Evolutionary conservation across 2,113 vertebrate species (phyloP), one percentile per base, ranked within the genome.

Genomic region (Limanda limanda): DNA sequence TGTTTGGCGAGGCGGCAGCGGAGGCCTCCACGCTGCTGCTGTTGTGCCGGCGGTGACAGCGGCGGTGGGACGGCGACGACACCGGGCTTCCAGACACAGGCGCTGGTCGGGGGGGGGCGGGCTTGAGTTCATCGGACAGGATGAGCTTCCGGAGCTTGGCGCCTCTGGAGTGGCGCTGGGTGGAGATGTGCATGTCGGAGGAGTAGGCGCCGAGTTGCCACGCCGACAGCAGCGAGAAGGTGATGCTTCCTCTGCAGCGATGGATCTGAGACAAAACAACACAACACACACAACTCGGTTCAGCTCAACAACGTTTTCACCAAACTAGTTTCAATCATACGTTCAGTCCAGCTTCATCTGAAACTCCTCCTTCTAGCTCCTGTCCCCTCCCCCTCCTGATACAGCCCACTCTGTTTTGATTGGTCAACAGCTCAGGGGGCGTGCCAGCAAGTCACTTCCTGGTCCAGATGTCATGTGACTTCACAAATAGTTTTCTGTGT

Each of bases 171-270:
- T 98, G 96, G 3, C 96, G 95, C 87, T 99, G 98, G 0, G 97
- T 96, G 90, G 98, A 98, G 94, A 98, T 98, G 95, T 98, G 97
- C 97, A 98, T 99, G 94, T 99, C 98, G 0, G 97, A 97, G 54
- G 97, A 98, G 84, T 97, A 97, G 51, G 97, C 97, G 0, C 97
- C 98, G 2, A 99, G 90, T 61, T 98, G 93, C 85, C 98, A 97
- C 24, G 98, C 98, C 0, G 97, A 97, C 67, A 93, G 97, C 71
- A 99, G 94, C 0, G 97, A 97, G 92, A 99, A 99, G 84, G 97
- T 95, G 60, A 98, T 93, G 90, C 97, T 98, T 76, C 96, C 96
- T 9, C 95, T 92, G 90, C 98, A 99, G 0, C 98, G 96, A 84
- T 99, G 95, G 20, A 99, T 74, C 92, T 93, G 65, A 0, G 27